Evolutionary conservation across 2,888 invertebrate genomes (phyloP).

Genomic region (Brachyopa scutellaris): DNA sequence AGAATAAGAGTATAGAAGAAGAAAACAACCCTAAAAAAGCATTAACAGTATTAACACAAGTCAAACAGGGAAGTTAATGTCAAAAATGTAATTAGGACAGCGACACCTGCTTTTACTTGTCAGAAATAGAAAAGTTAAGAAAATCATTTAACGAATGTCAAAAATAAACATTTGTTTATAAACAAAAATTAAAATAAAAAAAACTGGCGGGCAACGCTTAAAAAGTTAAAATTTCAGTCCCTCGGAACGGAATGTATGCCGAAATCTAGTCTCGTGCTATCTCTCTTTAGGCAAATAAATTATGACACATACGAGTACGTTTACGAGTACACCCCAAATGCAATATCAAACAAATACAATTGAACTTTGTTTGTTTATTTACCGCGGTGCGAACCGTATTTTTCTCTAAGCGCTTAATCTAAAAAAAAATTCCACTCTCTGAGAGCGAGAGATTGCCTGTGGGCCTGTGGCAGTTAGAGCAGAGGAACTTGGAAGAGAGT

Average conservation of each 20-base stretch:
- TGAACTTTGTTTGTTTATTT: constrained; percentile 59
- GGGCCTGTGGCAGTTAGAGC: constrained; percentile 34
- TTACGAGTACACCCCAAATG: constrained; percentile 41
- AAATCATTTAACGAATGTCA: not conserved
- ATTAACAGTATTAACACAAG: too few species aligned
- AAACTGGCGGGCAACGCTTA: not conserved
- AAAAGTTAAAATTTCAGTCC: not conserved
- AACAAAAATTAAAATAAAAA: not conserved
- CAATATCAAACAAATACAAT: constrained; percentile 58
- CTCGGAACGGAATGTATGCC: constrained; percentile 27
- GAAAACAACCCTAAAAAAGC: constrained; percentile 69
- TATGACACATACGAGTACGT: constrained; percentile 21
- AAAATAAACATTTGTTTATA: not conserved
- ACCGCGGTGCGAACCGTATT: constrained; percentile 3
- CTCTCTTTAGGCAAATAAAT: constrained; percentile 16
- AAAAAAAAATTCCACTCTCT: constrained; percentile 7
- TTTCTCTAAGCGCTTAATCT: constrained; percentile 16
- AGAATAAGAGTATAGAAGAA: constrained; percentile 26
- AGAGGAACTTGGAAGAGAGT: too few species aligned
- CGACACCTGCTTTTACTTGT: constrained; percentile 59
- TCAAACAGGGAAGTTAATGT: constrained; percentile 59
- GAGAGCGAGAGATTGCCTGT: constrained; percentile 2
- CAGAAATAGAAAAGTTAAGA: constrained; percentile 28
- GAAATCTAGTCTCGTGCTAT: constrained; percentile 16
- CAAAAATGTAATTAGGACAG: constrained; percentile 67